Evolutionary conservation across 2,797 vertebrate genomes (phyloP).

Genomic region (Xenops minutus): DNA sequence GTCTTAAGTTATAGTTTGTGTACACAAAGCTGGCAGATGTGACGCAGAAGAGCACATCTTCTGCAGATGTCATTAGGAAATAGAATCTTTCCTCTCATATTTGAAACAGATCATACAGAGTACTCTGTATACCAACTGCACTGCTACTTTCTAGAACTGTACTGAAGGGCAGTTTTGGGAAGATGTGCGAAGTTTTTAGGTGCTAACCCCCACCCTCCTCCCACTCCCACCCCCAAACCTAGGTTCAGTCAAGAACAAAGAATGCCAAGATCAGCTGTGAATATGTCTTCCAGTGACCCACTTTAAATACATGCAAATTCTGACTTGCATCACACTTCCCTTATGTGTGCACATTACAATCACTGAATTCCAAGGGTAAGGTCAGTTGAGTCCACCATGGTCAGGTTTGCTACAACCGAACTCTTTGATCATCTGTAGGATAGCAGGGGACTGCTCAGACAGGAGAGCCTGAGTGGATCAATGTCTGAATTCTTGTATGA

Average conservation of each 20-base stretch:
- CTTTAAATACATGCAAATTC: not conserved
- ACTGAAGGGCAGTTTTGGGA: not conserved
- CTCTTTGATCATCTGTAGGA: not conserved
- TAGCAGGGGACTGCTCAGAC: not conserved
- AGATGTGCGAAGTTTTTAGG: not conserved
- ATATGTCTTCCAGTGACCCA: not conserved
- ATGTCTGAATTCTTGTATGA: not conserved
- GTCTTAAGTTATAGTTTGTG: not conserved
- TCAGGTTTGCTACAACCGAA: not conserved
- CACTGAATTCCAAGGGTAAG: not conserved
- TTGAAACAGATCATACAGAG: not conserved
- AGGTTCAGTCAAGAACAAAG: not conserved
- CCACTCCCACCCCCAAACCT: too few relatives aligned
- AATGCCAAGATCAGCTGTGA: not conserved
- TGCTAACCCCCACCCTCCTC: not conserved
- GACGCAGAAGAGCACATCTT: not conserved
- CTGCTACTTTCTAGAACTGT: not conserved
- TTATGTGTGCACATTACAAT: fast-evolving
- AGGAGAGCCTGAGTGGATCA: not conserved
- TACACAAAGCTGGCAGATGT: not conserved
- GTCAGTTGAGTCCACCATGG: not conserved
- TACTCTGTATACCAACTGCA: not conserved
- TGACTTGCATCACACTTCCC: not conserved
- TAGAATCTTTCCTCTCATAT: not conserved
- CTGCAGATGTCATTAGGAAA: not conserved